These are phyloP conservation scores for Telenomus remus DNA, from an alignment of 1,140 invertebrate species.

Conservation along the genomic window DNA sequence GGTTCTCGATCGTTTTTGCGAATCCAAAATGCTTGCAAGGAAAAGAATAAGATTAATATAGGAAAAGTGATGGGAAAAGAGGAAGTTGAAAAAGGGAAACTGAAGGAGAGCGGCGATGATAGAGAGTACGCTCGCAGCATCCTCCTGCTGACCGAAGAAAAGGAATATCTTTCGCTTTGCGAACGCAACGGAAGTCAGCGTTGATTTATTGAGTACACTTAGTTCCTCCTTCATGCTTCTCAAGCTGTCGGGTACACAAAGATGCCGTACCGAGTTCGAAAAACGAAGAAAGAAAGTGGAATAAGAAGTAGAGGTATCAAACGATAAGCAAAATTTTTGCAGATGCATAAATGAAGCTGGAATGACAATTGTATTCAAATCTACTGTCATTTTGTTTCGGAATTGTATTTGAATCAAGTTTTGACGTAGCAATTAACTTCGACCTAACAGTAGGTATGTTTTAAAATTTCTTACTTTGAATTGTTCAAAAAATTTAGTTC, in stretches of 20 bases:
- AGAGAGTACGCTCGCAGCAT: slow-evolving; percentile 45
- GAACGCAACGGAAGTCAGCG: slow-evolving; percentile 50
- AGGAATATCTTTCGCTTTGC: slow-evolving; percentile 48
- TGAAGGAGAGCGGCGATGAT: slow-evolving; percentile 34
- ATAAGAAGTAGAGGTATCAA: slow-evolving; percentile 31
- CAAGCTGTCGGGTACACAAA: slow-evolving; percentile 44
- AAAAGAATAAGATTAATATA: slow-evolving; percentile 29
- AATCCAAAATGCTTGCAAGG: slow-evolving; percentile 4
- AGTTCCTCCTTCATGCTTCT: slow-evolving; percentile 53
- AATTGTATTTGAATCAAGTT: too few relatives aligned
- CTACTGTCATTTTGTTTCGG: slow-evolving; percentile 11
- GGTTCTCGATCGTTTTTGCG: too few relatives aligned
- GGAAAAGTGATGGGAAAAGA: slow-evolving; percentile 16
- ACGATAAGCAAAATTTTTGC: slow-evolving; percentile 45
- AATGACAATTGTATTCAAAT: slow-evolving; percentile 37
- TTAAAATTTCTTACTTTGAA: too few relatives aligned
- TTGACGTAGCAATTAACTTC: too few relatives aligned
- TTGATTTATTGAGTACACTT: slow-evolving; percentile 54
- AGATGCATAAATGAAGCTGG: slow-evolving; percentile 38
- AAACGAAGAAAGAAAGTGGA: slow-evolving; percentile 8
- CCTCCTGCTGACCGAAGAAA: slow-evolving; percentile 50
- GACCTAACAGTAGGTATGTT: too few relatives aligned
- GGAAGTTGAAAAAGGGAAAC: slow-evolving; percentile 21
- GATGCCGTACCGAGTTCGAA: slow-evolving; percentile 29
- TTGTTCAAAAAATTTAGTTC: too few relatives aligned